A percentile compares a stretch with the other conserved stretches of the same genome.
phyloP scores from a whole-genome alignment of 2,797 vertebrate species.

The Betta splendens region DNA sequence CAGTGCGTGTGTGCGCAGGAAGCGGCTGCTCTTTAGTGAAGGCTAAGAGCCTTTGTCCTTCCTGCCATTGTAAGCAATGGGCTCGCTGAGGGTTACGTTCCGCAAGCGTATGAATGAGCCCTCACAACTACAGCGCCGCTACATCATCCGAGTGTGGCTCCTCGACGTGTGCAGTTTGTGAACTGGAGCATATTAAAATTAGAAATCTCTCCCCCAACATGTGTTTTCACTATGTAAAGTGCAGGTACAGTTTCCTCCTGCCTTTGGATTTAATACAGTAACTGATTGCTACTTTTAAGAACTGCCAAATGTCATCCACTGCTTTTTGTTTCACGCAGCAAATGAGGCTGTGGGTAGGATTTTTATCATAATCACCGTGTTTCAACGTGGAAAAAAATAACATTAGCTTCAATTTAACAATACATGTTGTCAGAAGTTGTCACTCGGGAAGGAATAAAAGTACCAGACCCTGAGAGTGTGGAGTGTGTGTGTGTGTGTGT shows the following conservation, averaged over 20 bases:
- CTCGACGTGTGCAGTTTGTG: conserved; percentile 26
- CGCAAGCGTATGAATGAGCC: conserved; percentile 33
- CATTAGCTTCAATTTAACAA: conserved; percentile 29
- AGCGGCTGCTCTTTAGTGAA: conserved; percentile 56
- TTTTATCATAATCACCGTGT: conserved; percentile 26
- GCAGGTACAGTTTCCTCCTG: conserved; percentile 55
- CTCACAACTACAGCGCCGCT: conserved; percentile 4
- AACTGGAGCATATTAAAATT: conserved; percentile 51
- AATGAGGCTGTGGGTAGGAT: conserved; percentile 17
- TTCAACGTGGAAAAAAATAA: conserved; percentile 35
- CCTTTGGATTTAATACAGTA: conserved; percentile 64
- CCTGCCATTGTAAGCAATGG: conserved; percentile 58
- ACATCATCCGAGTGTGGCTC: conserved; percentile 28
- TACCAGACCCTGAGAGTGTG: neutral
- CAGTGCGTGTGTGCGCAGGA: conserved; percentile 38
- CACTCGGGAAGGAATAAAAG: conserved; percentile 23
- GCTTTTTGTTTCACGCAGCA: conserved; percentile 48
- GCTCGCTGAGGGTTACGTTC: conserved; percentile 37
- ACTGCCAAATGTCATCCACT: conserved; percentile 61
- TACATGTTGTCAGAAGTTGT: conserved; percentile 28
- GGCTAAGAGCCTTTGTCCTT: conserved; percentile 57
- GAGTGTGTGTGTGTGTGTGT: neutral
- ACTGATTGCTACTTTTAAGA: conserved; percentile 73
- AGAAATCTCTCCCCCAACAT: conserved; percentile 58
- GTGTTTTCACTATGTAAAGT: conserved; percentile 67